Evolutionary conservation across 2,888 invertebrate genomes (phyloP), one percentile per base, ranked within the genome.

Genomic region (Hirtodrosophila alboralis): DNA sequence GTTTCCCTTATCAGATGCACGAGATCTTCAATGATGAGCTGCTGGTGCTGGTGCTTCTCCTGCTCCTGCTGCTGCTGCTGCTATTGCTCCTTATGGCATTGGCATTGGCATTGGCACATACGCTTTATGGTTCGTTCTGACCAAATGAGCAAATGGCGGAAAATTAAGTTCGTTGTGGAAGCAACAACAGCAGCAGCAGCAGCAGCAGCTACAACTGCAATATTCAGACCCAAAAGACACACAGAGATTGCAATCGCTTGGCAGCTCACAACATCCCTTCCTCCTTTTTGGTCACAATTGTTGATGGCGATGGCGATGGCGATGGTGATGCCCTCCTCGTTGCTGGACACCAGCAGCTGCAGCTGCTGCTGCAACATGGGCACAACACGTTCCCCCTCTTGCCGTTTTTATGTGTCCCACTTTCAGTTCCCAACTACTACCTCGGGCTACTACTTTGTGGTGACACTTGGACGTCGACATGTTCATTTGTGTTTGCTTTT

Each of bases 91-190:
- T 37, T 48, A 43, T 37, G 44, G 28, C 51, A 54, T 43, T 38
- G 30, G 28, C 51, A 54, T 43, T 38, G 30, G 37, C 47, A 37
- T 34, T 51, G 52, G 40, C 84, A 84, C 80, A 80, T 80, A 84
- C 81, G 74, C 67, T 76, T 80, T 73, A 60, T 84, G 59, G 74
- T 76, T 56, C 56, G 49, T 30, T 34, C 51, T 41, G 61, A 56
- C 57, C 52, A 75, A 81, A 76, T 81, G 68, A 72, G 72, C 69
- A 70, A 86, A 80, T 77, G 81, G 81, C 81, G 86, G 86, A 86
- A 86, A 81, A 84, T 81, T 71, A 84, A 84, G 63, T 61, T 61
- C 27, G 51, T 40, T 33, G 58, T 37, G 52, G 38, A 48, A 59
- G 14, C 66, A 37, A 18, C 51, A 54, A 40, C 58, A 53, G 23